Conservation (phyloP, 2,113 vertebrate species). For the Festucalex cinctus region DNA sequence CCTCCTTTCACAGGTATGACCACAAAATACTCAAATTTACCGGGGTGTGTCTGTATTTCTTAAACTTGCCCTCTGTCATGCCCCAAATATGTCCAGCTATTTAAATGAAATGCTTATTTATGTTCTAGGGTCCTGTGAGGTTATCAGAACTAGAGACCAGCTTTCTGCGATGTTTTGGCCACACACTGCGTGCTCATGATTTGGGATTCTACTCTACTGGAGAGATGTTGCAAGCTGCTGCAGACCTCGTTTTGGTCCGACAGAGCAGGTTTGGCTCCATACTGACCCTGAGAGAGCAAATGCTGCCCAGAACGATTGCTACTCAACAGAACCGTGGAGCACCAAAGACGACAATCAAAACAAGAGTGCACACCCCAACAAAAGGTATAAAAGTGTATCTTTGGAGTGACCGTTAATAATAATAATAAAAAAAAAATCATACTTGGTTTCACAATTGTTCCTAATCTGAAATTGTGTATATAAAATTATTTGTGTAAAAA, state of each 20-base stretch:
- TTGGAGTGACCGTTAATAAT: too few relatives aligned
- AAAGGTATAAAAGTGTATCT: constrained; percentile 25
- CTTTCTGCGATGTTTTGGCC: constrained; percentile 77
- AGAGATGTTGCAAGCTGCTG: constrained; percentile 76
- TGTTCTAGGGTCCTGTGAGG: constrained; percentile 74
- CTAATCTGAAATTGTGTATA: background rate
- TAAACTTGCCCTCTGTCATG: background rate
- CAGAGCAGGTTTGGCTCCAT: constrained; percentile 79
- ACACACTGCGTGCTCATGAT: constrained; percentile 65
- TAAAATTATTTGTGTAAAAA: background rate
- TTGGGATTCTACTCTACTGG: constrained; percentile 83
- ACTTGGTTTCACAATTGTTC: background rate
- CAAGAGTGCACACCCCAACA: background rate
- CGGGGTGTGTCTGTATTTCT: background rate
- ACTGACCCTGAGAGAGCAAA: constrained; percentile 68
- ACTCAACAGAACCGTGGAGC: background rate
- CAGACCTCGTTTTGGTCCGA: constrained; percentile 73
- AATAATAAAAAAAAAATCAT: too few relatives aligned
- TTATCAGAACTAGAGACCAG: constrained; percentile 76
- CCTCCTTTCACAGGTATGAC: constrained; percentile 70
- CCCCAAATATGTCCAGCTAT: background rate
- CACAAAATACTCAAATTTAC: background rate
- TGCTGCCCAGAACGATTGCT: background rate
- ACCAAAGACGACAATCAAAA: background rate
- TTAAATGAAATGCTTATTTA: constrained; percentile 17